A percentile compares a stretch with the other conserved stretches of the same genome.
Evolutionary conservation across 2,888 invertebrate genomes (phyloP).

Genomic region (Psylliodes chrysocephalus): DNA sequence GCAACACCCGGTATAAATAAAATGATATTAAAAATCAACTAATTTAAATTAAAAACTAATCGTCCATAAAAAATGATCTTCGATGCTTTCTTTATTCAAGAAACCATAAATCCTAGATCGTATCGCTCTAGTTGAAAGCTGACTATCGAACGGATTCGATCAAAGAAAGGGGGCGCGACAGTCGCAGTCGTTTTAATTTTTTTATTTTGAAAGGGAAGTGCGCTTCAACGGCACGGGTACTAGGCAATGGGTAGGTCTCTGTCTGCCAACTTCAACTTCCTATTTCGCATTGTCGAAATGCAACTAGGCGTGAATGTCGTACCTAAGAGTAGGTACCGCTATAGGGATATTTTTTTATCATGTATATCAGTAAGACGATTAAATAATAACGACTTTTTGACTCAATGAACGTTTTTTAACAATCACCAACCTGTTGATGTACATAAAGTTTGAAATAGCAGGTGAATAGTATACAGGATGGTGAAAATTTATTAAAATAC

Average conservation of each 20-base stretch:
- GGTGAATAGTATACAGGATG: no score
- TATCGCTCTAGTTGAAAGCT: constrained; percentile 2
- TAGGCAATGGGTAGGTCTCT: constrained; percentile 40
- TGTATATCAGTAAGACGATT: constrained; percentile 9
- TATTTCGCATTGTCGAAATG: constrained; percentile 46
- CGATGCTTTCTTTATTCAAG: background rate
- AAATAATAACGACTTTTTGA: background rate
- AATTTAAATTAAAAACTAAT: no score
- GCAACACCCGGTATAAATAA: no score
- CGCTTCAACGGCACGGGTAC: constrained; percentile 42
- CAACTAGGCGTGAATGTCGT: constrained; percentile 41
- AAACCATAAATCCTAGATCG: constrained; percentile 3
- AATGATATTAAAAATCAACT: no score
- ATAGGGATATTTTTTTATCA: background rate
- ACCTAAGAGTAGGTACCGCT: constrained; percentile 10
- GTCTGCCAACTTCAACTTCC: constrained; percentile 44
- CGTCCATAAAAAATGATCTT: no score
- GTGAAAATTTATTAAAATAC: no score
- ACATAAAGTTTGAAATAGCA: no score
- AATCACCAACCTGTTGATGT: no score
- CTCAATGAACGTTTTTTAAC: no score
- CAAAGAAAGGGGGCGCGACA: constrained; percentile 9
- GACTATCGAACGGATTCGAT: background rate
- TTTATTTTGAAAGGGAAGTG: constrained; percentile 36
- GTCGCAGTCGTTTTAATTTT: constrained; percentile 11